Percentiles rank a stretch among this genome's conserved stretches.
phyloP scores from a whole-genome alignment of 2,888 invertebrate genomes.

The Stenolophus ochropezus region DNA sequence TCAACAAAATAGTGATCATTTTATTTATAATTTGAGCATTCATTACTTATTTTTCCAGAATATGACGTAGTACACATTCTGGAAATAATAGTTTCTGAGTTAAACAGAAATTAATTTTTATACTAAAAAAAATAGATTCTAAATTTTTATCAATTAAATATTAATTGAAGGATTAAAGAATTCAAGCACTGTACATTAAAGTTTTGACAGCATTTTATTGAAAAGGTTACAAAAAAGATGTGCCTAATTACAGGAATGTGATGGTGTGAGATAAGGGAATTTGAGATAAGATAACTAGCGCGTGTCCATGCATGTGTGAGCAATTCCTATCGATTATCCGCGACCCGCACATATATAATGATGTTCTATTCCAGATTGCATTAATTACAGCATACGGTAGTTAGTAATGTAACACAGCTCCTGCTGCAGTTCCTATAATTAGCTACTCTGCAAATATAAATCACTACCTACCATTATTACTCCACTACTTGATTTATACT shows the following conservation, averaged over 20 bases:
- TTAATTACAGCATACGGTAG: conserved; percentile 23
- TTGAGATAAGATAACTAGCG: conserved; percentile 12
- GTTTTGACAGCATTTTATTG: not conserved
- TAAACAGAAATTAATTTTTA: too few species aligned
- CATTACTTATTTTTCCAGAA: too few species aligned
- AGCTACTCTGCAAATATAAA: not conserved
- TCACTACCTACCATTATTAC: not conserved
- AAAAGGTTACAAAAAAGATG: not conserved
- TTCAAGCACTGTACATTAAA: too few species aligned
- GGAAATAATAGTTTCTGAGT: too few species aligned
- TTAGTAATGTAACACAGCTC: conserved; percentile 19
- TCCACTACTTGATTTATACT: not conserved
- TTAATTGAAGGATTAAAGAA: too few species aligned
- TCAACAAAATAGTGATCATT: too few species aligned
- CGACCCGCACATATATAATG: not conserved
- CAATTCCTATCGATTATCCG: conserved; percentile 19
- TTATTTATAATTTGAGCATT: too few species aligned
- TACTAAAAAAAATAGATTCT: too few species aligned
- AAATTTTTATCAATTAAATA: too few species aligned
- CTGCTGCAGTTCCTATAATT: conserved; percentile 14
- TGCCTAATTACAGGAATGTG: not conserved
- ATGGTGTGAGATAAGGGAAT: not conserved
- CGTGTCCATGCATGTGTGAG: conserved; percentile 3
- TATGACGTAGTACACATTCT: too few species aligned
- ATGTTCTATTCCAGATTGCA: conserved; percentile 21